Conservation (phyloP, 1,140 invertebrate genomes). For the Pseudoatta argentina region DNA sequence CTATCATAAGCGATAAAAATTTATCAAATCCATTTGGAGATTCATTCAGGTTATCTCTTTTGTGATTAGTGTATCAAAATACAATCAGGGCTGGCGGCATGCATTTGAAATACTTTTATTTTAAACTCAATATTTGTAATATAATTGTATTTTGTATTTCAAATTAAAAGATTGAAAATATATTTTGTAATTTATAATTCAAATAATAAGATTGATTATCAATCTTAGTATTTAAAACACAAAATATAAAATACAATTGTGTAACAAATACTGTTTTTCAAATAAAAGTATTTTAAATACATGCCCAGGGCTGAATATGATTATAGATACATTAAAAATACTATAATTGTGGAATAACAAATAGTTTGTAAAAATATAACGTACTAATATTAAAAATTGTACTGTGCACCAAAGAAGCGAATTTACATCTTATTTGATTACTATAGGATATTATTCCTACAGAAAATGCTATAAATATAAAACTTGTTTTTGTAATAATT, state of each 20-base stretch:
- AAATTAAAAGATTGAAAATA: too few species aligned
- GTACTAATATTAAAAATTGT: neutral
- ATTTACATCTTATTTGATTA: neutral
- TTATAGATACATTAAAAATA: neutral
- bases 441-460: neutral
- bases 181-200: too few species aligned
- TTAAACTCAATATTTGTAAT: too few species aligned
- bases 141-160: too few species aligned
- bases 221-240: too few species aligned
- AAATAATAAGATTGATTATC: too few species aligned
- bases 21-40: neutral
- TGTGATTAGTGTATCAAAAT: neutral
- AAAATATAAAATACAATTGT: too few species aligned
- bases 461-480: neutral
- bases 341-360: neutral
- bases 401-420: neutral
- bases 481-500: slow-evolving; percentile 10
- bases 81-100: too few species aligned
- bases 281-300: too few species aligned
- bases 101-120: too few species aligned
- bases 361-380: neutral
- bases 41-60: slow-evolving; percentile 27
- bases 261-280: too few species aligned
- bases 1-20: neutral
- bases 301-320: neutral